Conservation (phyloP, 1,140 invertebrate genomes). For the Globodera rostochiensis region DNA sequence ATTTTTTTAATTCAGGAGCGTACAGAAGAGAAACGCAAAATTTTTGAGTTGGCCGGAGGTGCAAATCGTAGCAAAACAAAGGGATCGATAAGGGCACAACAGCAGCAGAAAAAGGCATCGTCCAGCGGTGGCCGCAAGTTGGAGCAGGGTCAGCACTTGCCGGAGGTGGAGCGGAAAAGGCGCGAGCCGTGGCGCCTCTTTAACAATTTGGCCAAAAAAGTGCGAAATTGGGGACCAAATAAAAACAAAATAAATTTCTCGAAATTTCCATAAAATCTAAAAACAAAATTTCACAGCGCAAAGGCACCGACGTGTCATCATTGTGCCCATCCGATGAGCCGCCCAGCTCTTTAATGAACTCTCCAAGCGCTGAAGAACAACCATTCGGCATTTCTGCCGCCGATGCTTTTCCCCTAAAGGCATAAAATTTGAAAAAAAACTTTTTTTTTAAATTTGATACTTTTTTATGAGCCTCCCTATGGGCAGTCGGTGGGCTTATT, state of each 20-base stretch:
- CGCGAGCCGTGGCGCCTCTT: slow-evolving; percentile 50
- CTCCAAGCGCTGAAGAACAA: slow-evolving; percentile 25
- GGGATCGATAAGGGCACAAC: neutral
- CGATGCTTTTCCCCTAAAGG: neutral
- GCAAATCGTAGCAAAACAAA: slow-evolving; percentile 37
- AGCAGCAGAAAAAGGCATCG: slow-evolving; percentile 5
- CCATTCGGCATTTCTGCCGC: neutral
- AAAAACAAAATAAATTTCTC: neutral
- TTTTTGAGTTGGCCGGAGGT: slow-evolving; percentile 80
- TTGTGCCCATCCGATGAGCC: slow-evolving; percentile 56
- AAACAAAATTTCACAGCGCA: slow-evolving; percentile 1
- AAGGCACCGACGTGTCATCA: slow-evolving; percentile 34
- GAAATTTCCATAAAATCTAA: neutral
- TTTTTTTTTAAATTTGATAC: no score
- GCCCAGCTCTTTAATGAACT: slow-evolving; percentile 37
- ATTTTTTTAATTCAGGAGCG: slow-evolving; percentile 72
- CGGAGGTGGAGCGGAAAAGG: slow-evolving; percentile 51
- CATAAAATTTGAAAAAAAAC: neutral
- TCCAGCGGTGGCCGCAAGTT: slow-evolving; percentile 16
- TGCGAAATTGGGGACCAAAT: neutral
- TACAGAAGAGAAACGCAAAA: slow-evolving; percentile 87
- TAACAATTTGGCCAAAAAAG: neutral
- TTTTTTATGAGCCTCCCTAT: no score
- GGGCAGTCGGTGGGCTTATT: no score
- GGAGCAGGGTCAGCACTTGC: slow-evolving; percentile 42